Evolutionary conservation across 37 sponge, comb jelly and placozoan genomes (phyloP), one percentile per base, ranked within the genome.

Genomic region (Theonella swinhoei): DNA sequence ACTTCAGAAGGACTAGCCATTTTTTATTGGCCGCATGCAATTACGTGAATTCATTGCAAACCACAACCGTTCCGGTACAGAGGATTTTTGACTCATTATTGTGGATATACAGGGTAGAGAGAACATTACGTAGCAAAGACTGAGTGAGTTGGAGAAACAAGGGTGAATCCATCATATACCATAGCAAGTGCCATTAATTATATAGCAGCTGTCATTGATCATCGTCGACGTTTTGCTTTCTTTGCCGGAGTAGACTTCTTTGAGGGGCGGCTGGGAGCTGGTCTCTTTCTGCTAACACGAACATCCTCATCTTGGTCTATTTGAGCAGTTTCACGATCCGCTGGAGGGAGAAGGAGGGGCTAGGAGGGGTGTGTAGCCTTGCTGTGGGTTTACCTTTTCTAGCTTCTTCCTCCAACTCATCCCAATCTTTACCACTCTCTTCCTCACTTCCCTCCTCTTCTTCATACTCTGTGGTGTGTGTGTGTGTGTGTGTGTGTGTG

Each of bases 391-490:
- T 0, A 95, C 96, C 97, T 89, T 79, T 64, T 62, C 67, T 82
- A 24, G 99, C 99, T 41, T 96, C 95, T 66, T 88, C 94, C 61
- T 99, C 99, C 80, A 99, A 89, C 25, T 99, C 99, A 39, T 87
- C 88, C 99, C 99, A 99, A 43, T 94, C 95, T 78, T 95, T 96
- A 1, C 99, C 99, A 85, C 88, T 90, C 71, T 88, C 92, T 40
- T 92, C 97, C 25, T 82, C 95, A 80, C 69, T 76, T 26, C 84
- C 96, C 43, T 42, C 67, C 3, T 94, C 90, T 59, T 91, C 91
- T 26, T 87, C 95, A 62, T 85, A 60, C 29, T 88, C 70, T 80
- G 70, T n/a, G 58, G 38, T 5, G 0, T n/a, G n/a, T n/a, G n/a
- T n/a, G 63, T 2, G 17, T n/a, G 70, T 24, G 71, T 4, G 26